Evolutionary conservation across 30 jellyfish, hydroid and myxozoan genomes (phyloP), one percentile per base, ranked within the genome.

Genomic region (Phacellophora camtschatica): DNA sequence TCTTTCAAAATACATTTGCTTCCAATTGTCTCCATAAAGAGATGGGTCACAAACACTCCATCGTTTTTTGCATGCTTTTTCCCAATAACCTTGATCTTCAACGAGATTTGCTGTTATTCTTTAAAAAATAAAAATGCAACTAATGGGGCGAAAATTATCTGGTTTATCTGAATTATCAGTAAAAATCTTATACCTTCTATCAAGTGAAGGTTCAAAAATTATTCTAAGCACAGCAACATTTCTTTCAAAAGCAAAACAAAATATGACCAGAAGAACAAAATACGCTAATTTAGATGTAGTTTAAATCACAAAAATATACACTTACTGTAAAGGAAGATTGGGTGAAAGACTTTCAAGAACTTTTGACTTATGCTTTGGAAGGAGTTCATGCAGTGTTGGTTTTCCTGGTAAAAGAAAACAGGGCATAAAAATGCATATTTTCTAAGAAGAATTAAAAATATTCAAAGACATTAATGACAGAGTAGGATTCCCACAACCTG

Each of bases 31-130:
- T 28, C 41, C 93, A 36, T 79, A 92, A 27, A 54, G 63, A 15
- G 95, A 77, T 10, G 77, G 96, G 65, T 92, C 98, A 83, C 96
- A 85, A 5, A 92, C 92, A 34, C 34, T 67, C 98, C 98, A 92
- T 65, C 92, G 58, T 64, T 90, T 76, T 37, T 50, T 84, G 82
- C 96, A 92, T 45, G 92, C 64, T 62, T 89, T 83, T 61, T 85
- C 35, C 98, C 98, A 92, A 61, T 92, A 92, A 8, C 86, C 95
- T 22, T 80, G 84, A 48, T 92, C 96, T 20, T 71, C 85, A 16
- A 92, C 88, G 22, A 92, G 86, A 39, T 73, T 85, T 9, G 98
- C 96, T 34, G 98, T 92, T 23, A 85, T 76, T 5, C 96, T 92
- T 41, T 36, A 30, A 6, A 29, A 51, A 71, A 51, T 18, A 66